These are phyloP conservation scores for Parapristionchus giblindavisi DNA, from an alignment of 2,888 invertebrate genomes.

Conservation along the genomic window DNA sequence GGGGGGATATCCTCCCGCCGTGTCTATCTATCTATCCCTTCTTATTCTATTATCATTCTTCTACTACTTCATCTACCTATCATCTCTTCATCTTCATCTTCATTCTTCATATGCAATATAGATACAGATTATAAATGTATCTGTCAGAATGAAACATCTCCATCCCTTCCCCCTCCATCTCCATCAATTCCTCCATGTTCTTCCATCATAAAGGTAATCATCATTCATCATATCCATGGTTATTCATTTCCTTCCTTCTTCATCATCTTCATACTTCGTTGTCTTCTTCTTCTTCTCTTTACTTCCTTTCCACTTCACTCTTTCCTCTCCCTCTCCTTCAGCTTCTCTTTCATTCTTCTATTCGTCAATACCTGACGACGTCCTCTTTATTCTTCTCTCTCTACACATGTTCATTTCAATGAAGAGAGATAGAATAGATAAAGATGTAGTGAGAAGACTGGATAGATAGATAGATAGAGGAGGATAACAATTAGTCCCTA, in stretches of 20 bases:
- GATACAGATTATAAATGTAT: conserved; percentile 64
- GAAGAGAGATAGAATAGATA: too few relatives aligned
- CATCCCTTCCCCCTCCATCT: neutral
- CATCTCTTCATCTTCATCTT: neutral
- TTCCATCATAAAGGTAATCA: too few relatives aligned
- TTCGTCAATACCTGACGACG: neutral
- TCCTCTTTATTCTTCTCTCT: neutral
- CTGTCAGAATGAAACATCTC: conserved; percentile 45
- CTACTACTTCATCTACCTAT: conserved; percentile 27
- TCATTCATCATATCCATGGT: too few relatives aligned
- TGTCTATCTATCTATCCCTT: neutral
- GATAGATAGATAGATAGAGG: too few relatives aligned
- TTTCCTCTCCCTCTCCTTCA: conserved; percentile 5
- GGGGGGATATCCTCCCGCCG: conserved; percentile 35
- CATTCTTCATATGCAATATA: conserved; percentile 59
- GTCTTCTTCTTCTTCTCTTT: neutral
- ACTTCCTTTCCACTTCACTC: conserved; percentile 2
- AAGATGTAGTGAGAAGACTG: too few relatives aligned
- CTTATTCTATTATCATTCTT: too few relatives aligned
- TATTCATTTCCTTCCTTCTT: too few relatives aligned
- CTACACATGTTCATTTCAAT: too few relatives aligned
- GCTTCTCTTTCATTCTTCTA: conserved; percentile 19
- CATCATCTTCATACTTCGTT: neutral
- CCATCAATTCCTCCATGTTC: neutral
- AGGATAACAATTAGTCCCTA: too few relatives aligned